Percentiles rank a stretch among this genome's conserved stretches.
Evolutionary conservation across 2,113 vertebrate genomes (phyloP).

Genomic region (Mastomys coucha): DNA sequence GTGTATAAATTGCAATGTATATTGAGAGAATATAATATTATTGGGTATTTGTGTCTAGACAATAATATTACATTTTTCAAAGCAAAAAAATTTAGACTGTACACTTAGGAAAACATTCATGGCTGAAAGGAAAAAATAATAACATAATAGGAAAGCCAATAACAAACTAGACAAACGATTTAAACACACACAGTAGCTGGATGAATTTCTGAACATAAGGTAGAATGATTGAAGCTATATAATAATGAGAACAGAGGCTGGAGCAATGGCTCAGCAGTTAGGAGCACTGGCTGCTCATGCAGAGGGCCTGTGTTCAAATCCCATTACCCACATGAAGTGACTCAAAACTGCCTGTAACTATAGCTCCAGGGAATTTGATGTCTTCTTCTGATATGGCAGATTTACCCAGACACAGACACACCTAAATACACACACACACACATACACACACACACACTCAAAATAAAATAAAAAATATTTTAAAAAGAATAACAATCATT

Average conservation of each 20-base stretch:
- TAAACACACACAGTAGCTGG: not conserved
- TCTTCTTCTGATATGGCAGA: not conserved
- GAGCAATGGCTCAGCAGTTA: not conserved
- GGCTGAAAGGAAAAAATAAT: not conserved
- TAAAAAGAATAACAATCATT: not conserved
- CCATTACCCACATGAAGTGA: not conserved
- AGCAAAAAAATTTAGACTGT: not conserved
- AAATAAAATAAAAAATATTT: not conserved
- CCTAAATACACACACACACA: not conserved
- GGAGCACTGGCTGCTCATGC: not conserved
- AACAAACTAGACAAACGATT: not conserved
- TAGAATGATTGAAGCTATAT: accelerated
- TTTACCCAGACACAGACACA: not conserved
- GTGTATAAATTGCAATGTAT: not conserved
- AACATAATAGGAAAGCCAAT: not conserved
- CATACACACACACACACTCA: not conserved
- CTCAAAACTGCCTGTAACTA: not conserved
- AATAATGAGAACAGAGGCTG: not conserved
- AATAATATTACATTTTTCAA: not conserved
- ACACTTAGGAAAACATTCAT: not conserved
- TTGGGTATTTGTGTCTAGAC: not conserved
- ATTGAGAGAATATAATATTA: not conserved
- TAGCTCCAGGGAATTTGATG: not conserved
- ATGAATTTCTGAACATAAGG: not conserved
- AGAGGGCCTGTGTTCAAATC: not conserved